Base-by-base conservation (phyloP, 2,113 vertebrate genomes). In the Potamarius usumacintae region DNA sequence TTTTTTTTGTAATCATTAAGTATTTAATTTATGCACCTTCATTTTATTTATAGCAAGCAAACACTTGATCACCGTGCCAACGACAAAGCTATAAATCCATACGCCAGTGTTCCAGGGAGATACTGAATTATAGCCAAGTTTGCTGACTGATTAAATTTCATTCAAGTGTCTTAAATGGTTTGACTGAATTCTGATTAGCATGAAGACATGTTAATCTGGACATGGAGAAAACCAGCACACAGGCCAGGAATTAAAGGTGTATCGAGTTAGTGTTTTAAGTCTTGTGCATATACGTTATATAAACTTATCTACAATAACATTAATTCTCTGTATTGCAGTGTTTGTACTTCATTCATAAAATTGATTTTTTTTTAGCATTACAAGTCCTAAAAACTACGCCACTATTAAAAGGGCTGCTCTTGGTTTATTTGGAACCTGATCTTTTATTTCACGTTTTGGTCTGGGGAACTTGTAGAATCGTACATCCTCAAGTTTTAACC, bases 61-160 rank as follows among this genome's bases (percentile, higher is more conserved):
- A 94, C 95, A 94, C 90, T 93, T 91, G 94, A 95, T 97, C 97
- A 96, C 96, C 94, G 96, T 97, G 96, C 97, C 96, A 97, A 96
- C 94, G 94, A 96, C 85, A 91, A 89, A 91, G 87, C 86, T 92
- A 92, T 55, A 91, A 87, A 87, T 96, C 92, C 90, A 95, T 94
- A 94, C 92, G 91, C 95, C 93, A 95, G 94, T 94, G 95, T 94
- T 93, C 92, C 92, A 15, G 80, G 95, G 95, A 94, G 94, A 92
- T 91, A 92, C 94, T 92, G 60, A 76, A 72, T 48, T 15, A 50
- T 15, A 55, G 69, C 69, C 83, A 85, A 34, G 48, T 67, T 67
- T 67, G 18, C 85, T 79, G 42, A 53, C 83, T 5, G 7, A 30
- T 30, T 63, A 12, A 30, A n/a, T 63, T 78, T 80, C 14, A 7